Evolutionary conservation across 2,797 vertebrate species (phyloP).

Genomic region (Silurus aristotelis): DNA sequence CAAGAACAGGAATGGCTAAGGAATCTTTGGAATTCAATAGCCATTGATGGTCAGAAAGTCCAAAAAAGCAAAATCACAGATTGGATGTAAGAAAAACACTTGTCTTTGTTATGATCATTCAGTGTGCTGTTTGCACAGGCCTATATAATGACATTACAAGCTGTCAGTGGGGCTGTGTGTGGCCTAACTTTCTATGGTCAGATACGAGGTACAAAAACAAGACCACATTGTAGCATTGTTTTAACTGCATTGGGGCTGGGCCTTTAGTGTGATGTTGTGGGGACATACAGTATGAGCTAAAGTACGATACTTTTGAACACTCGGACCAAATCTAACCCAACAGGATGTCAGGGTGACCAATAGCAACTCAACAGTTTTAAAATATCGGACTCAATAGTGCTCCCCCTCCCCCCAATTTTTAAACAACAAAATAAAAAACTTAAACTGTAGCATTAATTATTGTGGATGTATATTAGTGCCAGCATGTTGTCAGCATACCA

Average conservation of each 20-base stretch:
- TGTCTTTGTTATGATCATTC: neutral
- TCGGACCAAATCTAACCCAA: neutral
- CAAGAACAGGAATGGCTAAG: neutral
- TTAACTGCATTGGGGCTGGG: neutral
- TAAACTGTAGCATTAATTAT: neutral
- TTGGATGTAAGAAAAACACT: neutral
- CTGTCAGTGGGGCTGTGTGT: neutral
- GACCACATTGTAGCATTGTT: neutral
- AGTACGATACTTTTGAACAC: neutral
- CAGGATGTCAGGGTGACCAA: neutral
- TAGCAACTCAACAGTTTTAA: neutral
- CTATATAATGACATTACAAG: neutral
- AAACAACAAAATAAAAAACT: neutral
- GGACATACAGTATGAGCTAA: too few relatives aligned
- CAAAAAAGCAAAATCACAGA: neutral
- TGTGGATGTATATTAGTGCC: neutral
- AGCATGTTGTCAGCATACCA: conserved; percentile 10
- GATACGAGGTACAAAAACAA: neutral
- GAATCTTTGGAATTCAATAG: neutral
- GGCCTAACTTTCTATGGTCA: neutral
- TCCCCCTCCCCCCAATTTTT: neutral
- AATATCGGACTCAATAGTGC: neutral
- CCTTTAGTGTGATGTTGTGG: neutral
- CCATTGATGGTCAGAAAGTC: too few relatives aligned
- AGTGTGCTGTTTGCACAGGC: neutral